Evolutionary conservation across 1,140 invertebrate species (phyloP), one percentile per base, ranked within the genome.

Genomic region (Saxidomus purpurata): DNA sequence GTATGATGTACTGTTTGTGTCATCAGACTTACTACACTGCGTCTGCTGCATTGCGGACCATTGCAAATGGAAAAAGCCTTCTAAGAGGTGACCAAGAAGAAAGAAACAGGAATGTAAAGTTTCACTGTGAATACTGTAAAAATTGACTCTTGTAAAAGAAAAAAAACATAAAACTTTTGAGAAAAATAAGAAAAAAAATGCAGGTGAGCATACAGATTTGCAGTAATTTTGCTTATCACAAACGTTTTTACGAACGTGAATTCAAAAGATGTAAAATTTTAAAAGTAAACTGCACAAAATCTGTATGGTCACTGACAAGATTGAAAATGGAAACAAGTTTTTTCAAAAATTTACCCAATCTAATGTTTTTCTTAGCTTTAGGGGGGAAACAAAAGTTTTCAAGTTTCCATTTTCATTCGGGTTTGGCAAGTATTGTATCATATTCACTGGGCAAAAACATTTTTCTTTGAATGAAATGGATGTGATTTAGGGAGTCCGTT

Each of bases 261-360:
- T 6, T 31, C 11, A 69, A 34, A 34, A 6, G 15, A n/a, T n/a
- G n/a, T n/a, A n/a, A n/a, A n/a, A n/a, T n/a, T n/a, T n/a, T n/a
- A n/a, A n/a, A n/a, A n/a, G n/a, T n/a, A n/a, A 71, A 71, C 15
- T 71, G 11, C 40, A n/a, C 36, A 47, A 77, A 74, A 77, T 77
- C 74, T 77, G 74, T 77, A 77, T 77, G 74, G 74, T 77, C 74
- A 77, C 52, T 77, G 40, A 25, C 22, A 28, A 25, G 8, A 47
- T 77, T 77, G 74, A 77, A 77, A 77, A 77, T 77, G 74, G 74
- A 77, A 77, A 77, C 43, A 31, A n/a, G n/a, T n/a, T n/a, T n/a
- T n/a, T n/a, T n/a, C n/a, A n/a, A n/a, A n/a, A n/a, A n/a, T n/a
- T n/a, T n/a, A 15, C 22, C 8, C 6, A 61, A 19, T n/a, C n/a